Evolutionary conservation across 2,113 vertebrate species (phyloP).

Genomic region (Malurus alboscapulatus): DNA sequence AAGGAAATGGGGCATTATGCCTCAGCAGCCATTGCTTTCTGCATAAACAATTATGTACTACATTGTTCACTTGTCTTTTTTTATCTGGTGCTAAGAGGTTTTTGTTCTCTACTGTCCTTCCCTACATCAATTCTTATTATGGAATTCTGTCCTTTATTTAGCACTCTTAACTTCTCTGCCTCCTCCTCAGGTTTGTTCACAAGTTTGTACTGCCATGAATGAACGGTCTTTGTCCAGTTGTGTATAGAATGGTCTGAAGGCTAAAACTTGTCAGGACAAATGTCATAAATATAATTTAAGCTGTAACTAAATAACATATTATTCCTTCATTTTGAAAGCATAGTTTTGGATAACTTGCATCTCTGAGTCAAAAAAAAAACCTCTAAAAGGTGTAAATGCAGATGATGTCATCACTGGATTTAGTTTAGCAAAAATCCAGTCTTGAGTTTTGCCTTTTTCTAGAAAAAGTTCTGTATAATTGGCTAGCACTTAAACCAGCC

Average conservation of each 20-base stretch:
- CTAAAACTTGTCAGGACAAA: neutral
- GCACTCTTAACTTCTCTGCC: neutral
- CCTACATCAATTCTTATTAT: neutral
- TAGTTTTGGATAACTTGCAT: neutral
- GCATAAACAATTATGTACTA: neutral
- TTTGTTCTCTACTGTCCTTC: neutral
- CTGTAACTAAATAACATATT: neutral
- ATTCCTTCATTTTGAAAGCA: neutral
- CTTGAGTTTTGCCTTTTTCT: neutral
- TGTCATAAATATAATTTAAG: neutral
- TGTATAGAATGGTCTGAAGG: neutral
- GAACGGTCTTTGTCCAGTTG: neutral
- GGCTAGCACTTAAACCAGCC: neutral
- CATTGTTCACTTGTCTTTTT: neutral
- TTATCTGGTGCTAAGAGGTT: neutral
- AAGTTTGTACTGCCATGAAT: neutral
- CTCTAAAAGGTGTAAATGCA: neutral
- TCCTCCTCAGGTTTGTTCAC: neutral
- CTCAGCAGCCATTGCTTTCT: neutral
- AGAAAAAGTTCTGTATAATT: neutral
- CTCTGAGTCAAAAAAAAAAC: neutral
- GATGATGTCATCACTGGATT: neutral
- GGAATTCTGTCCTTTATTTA: neutral
- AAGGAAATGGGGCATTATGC: neutral
- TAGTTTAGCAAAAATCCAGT: neutral